phyloP scores from a whole-genome alignment of 1,140 invertebrate genomes.

The Eubasilissa regina region DNA sequence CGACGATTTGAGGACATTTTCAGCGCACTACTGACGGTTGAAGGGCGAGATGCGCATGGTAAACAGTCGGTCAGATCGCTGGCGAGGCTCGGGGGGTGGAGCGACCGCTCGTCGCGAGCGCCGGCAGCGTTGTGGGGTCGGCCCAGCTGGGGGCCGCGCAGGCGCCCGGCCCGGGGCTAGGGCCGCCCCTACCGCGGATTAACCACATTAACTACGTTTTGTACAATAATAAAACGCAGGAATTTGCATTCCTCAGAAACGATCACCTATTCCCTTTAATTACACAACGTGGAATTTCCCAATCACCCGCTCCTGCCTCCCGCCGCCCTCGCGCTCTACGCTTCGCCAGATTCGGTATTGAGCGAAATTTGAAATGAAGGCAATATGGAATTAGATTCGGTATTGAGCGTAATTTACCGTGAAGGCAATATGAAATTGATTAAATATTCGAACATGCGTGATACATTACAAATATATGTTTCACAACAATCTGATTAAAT shows the following conservation, averaged over 20 bases:
- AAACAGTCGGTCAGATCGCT: not conserved
- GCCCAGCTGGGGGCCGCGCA: conserved; percentile 31
- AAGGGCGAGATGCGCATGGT: conserved; percentile 3
- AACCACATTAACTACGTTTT: too few relatives aligned
- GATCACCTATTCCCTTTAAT: too few relatives aligned
- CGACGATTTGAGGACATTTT: conserved; percentile 42
- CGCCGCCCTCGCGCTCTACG: not conserved
- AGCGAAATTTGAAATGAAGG: conserved; percentile 23
- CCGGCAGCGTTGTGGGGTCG: conserved; percentile 33
- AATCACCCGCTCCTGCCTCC: too few relatives aligned
- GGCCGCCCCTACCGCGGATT: too few relatives aligned
- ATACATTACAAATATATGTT: not conserved
- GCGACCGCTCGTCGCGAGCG: conserved; percentile 33
- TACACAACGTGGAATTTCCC: too few relatives aligned
- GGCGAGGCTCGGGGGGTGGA: conserved; percentile 1
- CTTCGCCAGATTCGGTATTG: not conserved
- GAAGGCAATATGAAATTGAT: conserved; percentile 3
- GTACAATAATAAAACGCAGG: too few relatives aligned
- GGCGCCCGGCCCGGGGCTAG: too few relatives aligned
- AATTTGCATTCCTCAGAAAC: too few relatives aligned
- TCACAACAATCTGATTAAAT: not conserved
- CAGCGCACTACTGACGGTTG: not conserved
- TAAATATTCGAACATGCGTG: not conserved
- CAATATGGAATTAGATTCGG: not conserved
- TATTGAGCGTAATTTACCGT: too few relatives aligned